A percentile compares a stretch with the other conserved stretches of the same genome.
Conservation (phyloP, 2,888 invertebrate species). For the Ectobius pallidus region DNA sequence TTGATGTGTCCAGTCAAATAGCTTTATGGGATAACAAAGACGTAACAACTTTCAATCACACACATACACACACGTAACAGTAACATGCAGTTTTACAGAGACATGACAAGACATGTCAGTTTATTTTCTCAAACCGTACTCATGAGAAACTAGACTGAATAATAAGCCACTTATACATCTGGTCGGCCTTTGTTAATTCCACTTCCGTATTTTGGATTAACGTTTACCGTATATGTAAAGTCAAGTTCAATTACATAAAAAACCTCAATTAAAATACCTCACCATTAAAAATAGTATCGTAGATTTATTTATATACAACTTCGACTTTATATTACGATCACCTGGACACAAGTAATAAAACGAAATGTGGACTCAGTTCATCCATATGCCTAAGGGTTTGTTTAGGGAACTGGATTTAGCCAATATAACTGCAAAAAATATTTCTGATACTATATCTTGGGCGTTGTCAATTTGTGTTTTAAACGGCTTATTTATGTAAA, state of each 20-base stretch:
- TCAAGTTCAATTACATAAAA: neutral
- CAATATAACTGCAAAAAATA: neutral
- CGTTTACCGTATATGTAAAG: neutral
- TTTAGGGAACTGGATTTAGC: neutral
- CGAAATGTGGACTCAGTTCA: neutral
- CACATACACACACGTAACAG: no score
- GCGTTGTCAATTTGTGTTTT: slow-evolving; percentile 28
- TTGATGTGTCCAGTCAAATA: no score
- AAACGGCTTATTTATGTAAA: slow-evolving; percentile 29
- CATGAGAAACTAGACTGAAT: neutral
- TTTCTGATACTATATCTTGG: neutral
- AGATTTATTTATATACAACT: neutral
- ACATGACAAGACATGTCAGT: no score
- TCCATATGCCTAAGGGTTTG: neutral
- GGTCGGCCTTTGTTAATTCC: neutral
- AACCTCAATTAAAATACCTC: neutral
- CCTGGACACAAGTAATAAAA: neutral
- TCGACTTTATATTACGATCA: neutral
- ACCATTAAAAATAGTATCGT: neutral
- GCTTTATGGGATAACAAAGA: no score
- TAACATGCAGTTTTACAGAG: no score
- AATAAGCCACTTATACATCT: neutral
- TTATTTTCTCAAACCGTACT: no score
- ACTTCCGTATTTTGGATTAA: neutral
- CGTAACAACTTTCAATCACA: no score